phyloP scores from a whole-genome alignment of 2,113 vertebrate species.

The Trematomus loennbergii region DNA sequence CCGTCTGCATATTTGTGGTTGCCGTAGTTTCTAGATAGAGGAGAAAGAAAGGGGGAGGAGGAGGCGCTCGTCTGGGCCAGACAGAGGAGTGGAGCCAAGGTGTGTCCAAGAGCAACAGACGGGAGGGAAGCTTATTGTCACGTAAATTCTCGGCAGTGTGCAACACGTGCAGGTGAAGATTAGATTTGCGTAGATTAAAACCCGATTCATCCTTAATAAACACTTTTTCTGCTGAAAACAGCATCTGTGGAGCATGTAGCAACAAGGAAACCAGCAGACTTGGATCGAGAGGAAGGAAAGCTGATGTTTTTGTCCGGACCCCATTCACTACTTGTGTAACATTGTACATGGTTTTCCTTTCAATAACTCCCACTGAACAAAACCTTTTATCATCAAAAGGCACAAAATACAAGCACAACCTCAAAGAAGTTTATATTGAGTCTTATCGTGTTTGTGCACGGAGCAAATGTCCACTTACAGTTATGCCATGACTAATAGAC shows the following conservation, averaged over 20 bases:
- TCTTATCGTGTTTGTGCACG: neutral
- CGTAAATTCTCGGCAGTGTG: slow-evolving; percentile 18
- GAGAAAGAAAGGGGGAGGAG: slow-evolving; percentile 2
- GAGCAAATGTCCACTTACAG: neutral
- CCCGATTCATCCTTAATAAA: slow-evolving; percentile 39
- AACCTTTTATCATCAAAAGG: slow-evolving; percentile 6
- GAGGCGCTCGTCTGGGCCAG: slow-evolving; percentile 40
- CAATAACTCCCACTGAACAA: neutral
- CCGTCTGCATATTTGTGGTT: slow-evolving; percentile 76
- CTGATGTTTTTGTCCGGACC: slow-evolving; percentile 1
- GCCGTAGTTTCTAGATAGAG: slow-evolving; percentile 46
- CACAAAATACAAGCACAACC: neutral
- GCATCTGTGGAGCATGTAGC: slow-evolving; percentile 11
- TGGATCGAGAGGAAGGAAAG: neutral
- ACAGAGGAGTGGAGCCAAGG: slow-evolving; percentile 64
- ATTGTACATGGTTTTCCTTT: neutral
- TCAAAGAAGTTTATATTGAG: neutral
- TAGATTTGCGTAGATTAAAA: slow-evolving; percentile 35
- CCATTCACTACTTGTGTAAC: neutral
- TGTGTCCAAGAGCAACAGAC: slow-evolving; percentile 54
- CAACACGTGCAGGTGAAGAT: slow-evolving; percentile 35
- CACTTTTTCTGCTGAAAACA: slow-evolving; percentile 1
- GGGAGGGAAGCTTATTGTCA: slow-evolving; percentile 44
- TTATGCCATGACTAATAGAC: neutral
- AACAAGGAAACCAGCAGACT: slow-evolving; percentile 17